Evolutionary conservation across 2,888 invertebrate species (phyloP).

Genomic region (Caenorhabditis japonica): DNA sequence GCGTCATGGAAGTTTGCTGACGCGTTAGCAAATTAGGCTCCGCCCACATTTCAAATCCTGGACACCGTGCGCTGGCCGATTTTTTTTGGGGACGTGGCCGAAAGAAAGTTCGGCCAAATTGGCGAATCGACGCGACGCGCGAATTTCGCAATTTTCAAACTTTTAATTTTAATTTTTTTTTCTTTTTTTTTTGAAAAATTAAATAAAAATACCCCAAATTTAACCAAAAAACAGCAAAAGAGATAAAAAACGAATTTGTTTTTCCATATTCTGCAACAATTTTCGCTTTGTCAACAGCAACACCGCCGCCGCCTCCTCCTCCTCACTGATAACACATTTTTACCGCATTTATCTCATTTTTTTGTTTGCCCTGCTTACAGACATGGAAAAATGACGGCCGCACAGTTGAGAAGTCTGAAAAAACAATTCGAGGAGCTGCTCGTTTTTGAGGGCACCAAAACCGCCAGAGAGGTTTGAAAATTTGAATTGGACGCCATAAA

Average conservation of each 20-base stretch:
- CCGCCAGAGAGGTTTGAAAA: slow-evolving; percentile 4
- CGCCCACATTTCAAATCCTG: too few relatives aligned
- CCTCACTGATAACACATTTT: slow-evolving; percentile 9
- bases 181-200: not conserved
- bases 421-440: slow-evolving; percentile 6
- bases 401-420: slow-evolving; percentile 4
- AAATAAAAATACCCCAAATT: too few relatives aligned
- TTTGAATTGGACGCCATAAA: not conserved
- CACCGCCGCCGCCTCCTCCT: not conserved
- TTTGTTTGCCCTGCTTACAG: slow-evolving; percentile 3
- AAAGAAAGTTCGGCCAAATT: slow-evolving; percentile 8
- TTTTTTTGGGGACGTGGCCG: too few relatives aligned
- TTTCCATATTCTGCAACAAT: not conserved
- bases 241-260: too few relatives aligned
- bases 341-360: too few relatives aligned
- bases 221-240: too few relatives aligned
- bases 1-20: too few relatives aligned
- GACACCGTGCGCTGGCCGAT: too few relatives aligned
- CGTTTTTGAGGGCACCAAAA: not conserved
- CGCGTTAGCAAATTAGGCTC: too few relatives aligned
- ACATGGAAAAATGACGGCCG: slow-evolving; percentile 17
- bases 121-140: not conserved
- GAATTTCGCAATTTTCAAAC: not conserved
- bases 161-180: not conserved
- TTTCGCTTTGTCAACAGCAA: not conserved